These are phyloP conservation scores for Aphaenogaster floridana DNA, from an alignment of 1,140 invertebrate genomes.

Conservation along the genomic window DNA sequence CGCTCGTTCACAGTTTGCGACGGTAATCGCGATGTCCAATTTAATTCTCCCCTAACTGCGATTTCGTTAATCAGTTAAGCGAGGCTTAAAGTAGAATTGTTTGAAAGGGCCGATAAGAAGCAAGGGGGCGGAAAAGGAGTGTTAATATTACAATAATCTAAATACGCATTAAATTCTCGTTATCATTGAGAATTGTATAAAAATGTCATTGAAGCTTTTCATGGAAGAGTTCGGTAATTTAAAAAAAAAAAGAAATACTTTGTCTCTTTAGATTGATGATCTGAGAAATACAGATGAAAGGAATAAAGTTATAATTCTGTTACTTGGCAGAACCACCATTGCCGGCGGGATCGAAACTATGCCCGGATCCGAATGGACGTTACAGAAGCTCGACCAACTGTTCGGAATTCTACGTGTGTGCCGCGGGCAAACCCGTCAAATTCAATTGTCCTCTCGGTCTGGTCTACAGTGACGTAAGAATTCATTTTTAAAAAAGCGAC, in stretches of 20 bases:
- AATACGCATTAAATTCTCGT: not conserved
- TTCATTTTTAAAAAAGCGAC: conserved; percentile 51
- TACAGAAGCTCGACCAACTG: conserved; percentile 89
- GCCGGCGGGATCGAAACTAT: conserved; percentile 84
- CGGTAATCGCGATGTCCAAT: not conserved
- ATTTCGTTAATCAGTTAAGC: not conserved
- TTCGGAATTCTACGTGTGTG: conserved; percentile 90
- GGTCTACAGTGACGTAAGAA: conserved; percentile 89
- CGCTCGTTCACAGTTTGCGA: not conserved
- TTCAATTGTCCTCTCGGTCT: conserved; percentile 89
- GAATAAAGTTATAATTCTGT: conserved; percentile 24
- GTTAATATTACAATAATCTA: not conserved
- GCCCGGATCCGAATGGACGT: conserved; percentile 86
- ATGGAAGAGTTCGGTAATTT: not conserved
- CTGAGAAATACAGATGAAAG: not conserved
- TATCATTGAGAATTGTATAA: not conserved
- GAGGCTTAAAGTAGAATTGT: not conserved
- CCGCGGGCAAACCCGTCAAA: conserved; percentile 87
- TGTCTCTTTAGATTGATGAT: not conserved
- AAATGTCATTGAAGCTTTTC: not conserved
- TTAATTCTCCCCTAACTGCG: not conserved
- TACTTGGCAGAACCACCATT: conserved; percentile 82
- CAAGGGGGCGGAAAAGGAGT: not conserved
- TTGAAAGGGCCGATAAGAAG: not conserved
- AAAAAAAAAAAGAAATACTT: not conserved